Evolutionary conservation across 2,888 invertebrate genomes (phyloP), one percentile per base, ranked within the genome.

Genomic region (Carpatolechia fugitivella): DNA sequence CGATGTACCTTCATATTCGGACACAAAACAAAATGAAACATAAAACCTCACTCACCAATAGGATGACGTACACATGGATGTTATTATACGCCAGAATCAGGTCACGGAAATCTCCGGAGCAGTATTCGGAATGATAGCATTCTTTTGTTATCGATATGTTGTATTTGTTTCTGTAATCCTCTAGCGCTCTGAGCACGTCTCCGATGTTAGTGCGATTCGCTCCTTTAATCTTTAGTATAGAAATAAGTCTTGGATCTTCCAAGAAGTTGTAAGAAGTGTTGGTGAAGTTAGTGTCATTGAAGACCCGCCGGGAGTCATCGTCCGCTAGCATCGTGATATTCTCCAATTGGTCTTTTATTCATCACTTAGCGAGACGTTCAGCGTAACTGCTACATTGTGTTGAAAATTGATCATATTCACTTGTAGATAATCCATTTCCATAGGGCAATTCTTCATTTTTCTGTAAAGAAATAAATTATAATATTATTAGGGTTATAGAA

Each of bases 1-100:
- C 24, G 24, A 24, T 24, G n/a, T n/a, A n/a, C 24, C 6, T 24
- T 24, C 3, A 24, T 24, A 24, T 33, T n/a, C 33, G n/a, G 33
- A 33, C 33, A 33, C 33, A 33, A 33, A 33, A 24, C 3, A 44
- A 5, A 18, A 44, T 24, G 1, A 14, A 40, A 18, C 1, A 41
- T 8, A n/a, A 44, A 44, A 44, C n/a, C 24, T 13, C 20, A 82
- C 92, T 91, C 73, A 98, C 96, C 78, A 95, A 83, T 51, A 97
- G 88, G 56, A 96, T 95, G 62, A 96, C 92, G 80, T 96, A 97
- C 56, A 96, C 96, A 77, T 98, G 98, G 60, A 94, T 91, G 55
- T 92, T 87, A 56, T 93, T 92, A 78, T 96, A 96, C 0, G 90
- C 90, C 2, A 91, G 74, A 29, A 94, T 90, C 61, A 94, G 80